Conservation (phyloP, 2,113 vertebrate genomes). For the Glaucidium brasilianum region DNA sequence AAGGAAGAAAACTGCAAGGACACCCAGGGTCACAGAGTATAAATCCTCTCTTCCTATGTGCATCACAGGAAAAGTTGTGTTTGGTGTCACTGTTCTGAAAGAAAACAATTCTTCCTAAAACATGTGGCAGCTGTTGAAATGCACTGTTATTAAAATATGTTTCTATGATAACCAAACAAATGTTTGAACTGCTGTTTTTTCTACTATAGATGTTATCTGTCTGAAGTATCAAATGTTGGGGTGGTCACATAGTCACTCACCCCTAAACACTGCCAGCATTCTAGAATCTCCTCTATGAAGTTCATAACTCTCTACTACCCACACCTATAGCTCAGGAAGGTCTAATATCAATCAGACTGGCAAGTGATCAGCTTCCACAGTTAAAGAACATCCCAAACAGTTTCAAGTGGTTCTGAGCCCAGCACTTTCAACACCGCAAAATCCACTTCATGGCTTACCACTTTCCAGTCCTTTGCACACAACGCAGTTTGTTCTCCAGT, state of each 20-base stretch:
- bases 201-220: background rate
- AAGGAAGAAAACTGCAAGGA: background rate
- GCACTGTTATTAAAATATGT: background rate
- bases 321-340: background rate
- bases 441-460: background rate
- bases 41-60: background rate
- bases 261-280: background rate
- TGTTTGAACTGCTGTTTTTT: background rate
- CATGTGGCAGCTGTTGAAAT: background rate
- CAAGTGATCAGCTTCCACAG: background rate
- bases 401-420: background rate
- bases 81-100: background rate
- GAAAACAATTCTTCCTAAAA: background rate
- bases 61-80: background rate
- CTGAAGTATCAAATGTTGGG: background rate
- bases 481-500: background rate
- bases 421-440: background rate
- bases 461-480: background rate
- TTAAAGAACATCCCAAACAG: background rate
- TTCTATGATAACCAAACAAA: background rate
- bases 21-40: background rate
- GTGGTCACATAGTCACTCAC: background rate
- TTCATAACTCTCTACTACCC: background rate
- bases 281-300: background rate
- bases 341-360: background rate